A percentile compares a stretch with the other conserved stretches of the same genome.
These are phyloP conservation scores for Scaptomyza cyrtandrae DNA, from an alignment of 2,888 invertebrate species.

Conservation along the genomic window DNA sequence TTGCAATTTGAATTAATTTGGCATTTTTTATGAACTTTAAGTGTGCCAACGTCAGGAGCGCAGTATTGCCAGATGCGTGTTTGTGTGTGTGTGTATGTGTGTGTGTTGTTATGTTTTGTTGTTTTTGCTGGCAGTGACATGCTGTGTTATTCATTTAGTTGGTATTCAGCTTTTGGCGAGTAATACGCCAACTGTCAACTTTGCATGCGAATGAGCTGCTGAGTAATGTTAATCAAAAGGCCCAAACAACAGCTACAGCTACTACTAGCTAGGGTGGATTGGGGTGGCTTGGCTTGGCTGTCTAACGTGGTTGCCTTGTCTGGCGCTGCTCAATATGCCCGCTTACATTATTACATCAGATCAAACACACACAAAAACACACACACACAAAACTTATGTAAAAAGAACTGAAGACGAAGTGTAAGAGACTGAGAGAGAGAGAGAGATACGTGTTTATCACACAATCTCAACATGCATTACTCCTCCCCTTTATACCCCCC, in stretches of 20 bases:
- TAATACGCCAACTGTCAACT: conserved; percentile 49
- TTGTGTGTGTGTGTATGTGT: neutral
- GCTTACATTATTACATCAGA: neutral
- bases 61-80: conserved; percentile 54
- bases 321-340: conserved; percentile 13
- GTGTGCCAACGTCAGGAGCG: conserved; percentile 62
- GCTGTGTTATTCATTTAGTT: conserved; percentile 54
- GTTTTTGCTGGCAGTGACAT: conserved; percentile 20
- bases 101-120: conserved; percentile 1
- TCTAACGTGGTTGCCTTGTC: no score
- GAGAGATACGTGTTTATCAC: conserved; percentile 46
- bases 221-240: conserved; percentile 37
- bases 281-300: neutral
- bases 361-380: neutral
- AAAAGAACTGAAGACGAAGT: conserved; percentile 16
- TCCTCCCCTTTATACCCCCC: neutral
- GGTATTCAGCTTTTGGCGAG: conserved; percentile 58
- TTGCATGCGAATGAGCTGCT: conserved; percentile 36
- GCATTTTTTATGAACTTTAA: conserved; percentile 69
- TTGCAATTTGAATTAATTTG: conserved; percentile 75
- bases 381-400: conserved; percentile 3
- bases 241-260: neutral
- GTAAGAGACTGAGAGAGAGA: neutral
- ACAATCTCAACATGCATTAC: conserved; percentile 32
- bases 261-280: no score